Evolutionary conservation across 30 jellyfish, hydroid and myxozoan species (phyloP), one percentile per base, ranked within the genome.

Genomic region (Cassiopea andromeda): DNA sequence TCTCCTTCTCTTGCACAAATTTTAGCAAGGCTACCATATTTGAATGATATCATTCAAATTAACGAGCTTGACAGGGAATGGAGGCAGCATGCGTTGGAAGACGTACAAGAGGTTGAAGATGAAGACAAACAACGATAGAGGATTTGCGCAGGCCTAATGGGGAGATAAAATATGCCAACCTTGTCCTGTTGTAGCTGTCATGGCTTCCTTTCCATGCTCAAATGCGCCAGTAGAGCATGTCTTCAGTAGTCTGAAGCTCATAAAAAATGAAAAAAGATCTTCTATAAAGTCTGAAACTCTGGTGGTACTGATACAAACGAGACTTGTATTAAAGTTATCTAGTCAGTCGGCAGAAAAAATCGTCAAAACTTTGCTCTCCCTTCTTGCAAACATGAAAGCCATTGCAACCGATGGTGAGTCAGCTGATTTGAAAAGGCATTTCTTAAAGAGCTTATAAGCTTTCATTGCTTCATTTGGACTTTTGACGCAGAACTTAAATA

Each of bases 41-140:
- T 66, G 75, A 19, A 66, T 66, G 0, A 66, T 66, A 19, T 66
- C 45, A 66, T 66, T 66, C 75, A 66, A 66, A 19, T 66, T 19
- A 66, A 19, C 0, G 75, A 66, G 45, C 75, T 66, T 16, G 75
- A 66, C 75, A 66, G 75, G 75, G 75, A 66, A 66, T 66, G 75
- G 75, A 66, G 14, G 45, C 75, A 66, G 75, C 75, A 66, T 66
- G 75, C 75, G 75, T 66, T 66, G 75, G 75, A 66, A 66, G 75
- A 19, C 19, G 75, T 19, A 66, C 43, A 0, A 66, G 75, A 19
- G 45, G 45, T 66, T 14, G 75, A 66, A 66, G 45, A 66, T 19
- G 75, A 66, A 66, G 43, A 66, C 75, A 66, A 66, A 66, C 75
- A 66, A 66, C 0, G 45, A 66, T 14, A 14, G 0, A 14, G 45